These are phyloP conservation scores for Tipula lateralis DNA, from an alignment of 2,888 invertebrate species.

Conservation along the genomic window DNA sequence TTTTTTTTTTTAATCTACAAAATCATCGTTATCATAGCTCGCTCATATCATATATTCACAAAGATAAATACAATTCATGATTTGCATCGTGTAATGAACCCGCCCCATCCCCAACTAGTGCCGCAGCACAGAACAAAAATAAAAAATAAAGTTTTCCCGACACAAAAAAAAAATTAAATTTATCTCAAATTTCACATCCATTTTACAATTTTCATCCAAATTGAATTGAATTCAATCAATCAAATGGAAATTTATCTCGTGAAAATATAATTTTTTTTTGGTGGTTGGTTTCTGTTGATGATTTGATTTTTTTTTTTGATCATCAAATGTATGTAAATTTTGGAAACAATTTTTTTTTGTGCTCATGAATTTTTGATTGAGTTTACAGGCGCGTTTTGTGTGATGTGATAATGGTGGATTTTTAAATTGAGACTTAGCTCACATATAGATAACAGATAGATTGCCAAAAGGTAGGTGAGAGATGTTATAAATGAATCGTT, in stretches of 20 bases:
- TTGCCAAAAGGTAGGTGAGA: too few relatives aligned
- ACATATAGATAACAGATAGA: not conserved
- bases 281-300: conserved; percentile 24
- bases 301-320: conserved; percentile 12
- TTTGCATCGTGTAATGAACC: not conserved
- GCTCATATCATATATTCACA: not conserved
- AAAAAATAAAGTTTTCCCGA: not conserved
- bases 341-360: not conserved
- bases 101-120: not conserved
- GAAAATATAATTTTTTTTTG: not conserved
- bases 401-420: not conserved
- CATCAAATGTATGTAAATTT: conserved; percentile 5
- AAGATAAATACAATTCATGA: not conserved
- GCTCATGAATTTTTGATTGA: conserved; percentile 11
- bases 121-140: not conserved
- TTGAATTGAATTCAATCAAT: conserved; percentile 19
- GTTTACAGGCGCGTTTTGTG: not conserved
- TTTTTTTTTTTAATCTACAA: not conserved
- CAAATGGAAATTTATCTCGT: not conserved
- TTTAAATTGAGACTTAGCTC: not conserved
- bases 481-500: too few relatives aligned
- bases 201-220: conserved; percentile 19
- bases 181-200: not conserved
- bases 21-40: not conserved
- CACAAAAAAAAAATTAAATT: not conserved